Conservation (phyloP, 2,888 invertebrate species). For the Phalera bucephala region DNA sequence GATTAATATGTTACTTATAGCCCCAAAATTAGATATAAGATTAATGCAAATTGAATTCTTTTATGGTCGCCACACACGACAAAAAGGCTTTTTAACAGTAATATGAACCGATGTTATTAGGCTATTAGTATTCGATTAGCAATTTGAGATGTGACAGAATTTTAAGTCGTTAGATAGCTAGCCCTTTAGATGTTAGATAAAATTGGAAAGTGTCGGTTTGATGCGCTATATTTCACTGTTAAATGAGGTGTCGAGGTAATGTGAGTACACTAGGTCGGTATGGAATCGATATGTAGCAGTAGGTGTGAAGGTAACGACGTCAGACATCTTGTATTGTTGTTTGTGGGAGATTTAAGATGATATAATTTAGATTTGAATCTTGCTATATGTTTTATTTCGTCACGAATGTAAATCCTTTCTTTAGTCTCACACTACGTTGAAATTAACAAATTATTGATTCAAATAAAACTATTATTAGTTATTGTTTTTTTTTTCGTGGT, state of each 20-base stretch:
- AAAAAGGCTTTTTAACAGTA: conserved; percentile 58
- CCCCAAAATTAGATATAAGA: conserved; percentile 60
- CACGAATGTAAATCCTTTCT: too few species aligned
- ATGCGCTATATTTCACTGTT: conserved; percentile 50
- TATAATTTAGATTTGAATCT: not conserved
- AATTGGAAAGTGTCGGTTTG: conserved; percentile 42
- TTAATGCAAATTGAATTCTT: conserved; percentile 67
- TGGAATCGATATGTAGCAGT: conserved; percentile 45
- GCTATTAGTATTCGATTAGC: conserved; percentile 69
- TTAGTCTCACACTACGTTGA: too few species aligned
- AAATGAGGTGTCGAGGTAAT: conserved; percentile 54
- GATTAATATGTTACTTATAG: conserved; percentile 68
- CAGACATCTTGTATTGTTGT: conserved; percentile 20
- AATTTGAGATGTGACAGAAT: conserved; percentile 60
- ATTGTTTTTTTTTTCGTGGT: too few species aligned
- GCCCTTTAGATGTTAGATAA: conserved; percentile 42
- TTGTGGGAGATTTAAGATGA: conserved; percentile 7
- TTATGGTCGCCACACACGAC: conserved; percentile 70
- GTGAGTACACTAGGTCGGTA: conserved; percentile 44
- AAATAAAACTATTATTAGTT: too few species aligned
- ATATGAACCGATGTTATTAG: conserved; percentile 51
- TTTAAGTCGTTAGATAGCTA: conserved; percentile 30
- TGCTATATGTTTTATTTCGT: not conserved
- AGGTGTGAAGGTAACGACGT: conserved; percentile 42
- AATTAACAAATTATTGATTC: too few species aligned